phyloP scores from a whole-genome alignment of 2,888 invertebrate genomes.

The Andrena bucephala region DNA sequence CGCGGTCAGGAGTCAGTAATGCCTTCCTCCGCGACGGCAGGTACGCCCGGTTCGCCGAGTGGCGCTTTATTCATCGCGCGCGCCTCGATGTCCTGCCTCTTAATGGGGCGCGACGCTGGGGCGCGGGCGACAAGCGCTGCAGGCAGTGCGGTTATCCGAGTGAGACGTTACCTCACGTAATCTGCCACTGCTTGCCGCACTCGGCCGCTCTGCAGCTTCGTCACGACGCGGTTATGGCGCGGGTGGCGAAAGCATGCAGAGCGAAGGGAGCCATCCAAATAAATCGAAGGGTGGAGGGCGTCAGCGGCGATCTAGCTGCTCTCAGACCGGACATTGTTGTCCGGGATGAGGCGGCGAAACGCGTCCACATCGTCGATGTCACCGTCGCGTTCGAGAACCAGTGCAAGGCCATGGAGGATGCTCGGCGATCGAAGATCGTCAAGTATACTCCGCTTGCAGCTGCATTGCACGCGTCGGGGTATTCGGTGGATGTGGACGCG shows the following conservation, averaged over 20 bases:
- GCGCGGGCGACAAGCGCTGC: conserved; percentile 70
- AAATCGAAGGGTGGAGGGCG: conserved; percentile 52
- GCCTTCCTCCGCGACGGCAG: conserved; percentile 46
- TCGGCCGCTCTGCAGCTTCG: conserved; percentile 72
- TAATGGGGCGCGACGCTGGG: conserved; percentile 64
- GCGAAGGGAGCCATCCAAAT: conserved; percentile 50
- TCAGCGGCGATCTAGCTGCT: conserved; percentile 36
- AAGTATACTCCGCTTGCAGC: conserved; percentile 71
- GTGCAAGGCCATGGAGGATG: conserved; percentile 62
- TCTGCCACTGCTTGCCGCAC: conserved; percentile 76
- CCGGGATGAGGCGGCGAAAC: conserved; percentile 58
- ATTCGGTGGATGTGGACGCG: not conserved
- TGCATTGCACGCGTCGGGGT: not conserved
- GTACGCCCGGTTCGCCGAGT: conserved; percentile 80
- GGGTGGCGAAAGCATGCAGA: conserved; percentile 62
- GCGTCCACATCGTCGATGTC: conserved; percentile 75
- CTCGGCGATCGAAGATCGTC: conserved; percentile 64
- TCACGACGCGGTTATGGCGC: conserved; percentile 69
- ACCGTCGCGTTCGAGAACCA: conserved; percentile 77
- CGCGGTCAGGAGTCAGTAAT: no score
- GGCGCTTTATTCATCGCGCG: conserved; percentile 81
- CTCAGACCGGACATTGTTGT: conserved; percentile 66
- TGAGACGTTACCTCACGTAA: conserved; percentile 75
- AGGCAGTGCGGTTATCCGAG: conserved; percentile 69
- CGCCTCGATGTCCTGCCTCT: conserved; percentile 77